These are phyloP conservation scores for Sus scrofa DNA, from an alignment of 2,113 vertebrate genomes.

Conservation along the genomic window T2T-Sscrofa CM000812.6:73515501-73516000, in stretches of 20 bases:
- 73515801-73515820: not conserved
- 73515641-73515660: not conserved
- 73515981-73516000: not conserved
- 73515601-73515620: slow-evolving; percentile 29
- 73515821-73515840: not conserved
- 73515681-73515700: not conserved
- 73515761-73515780: slow-evolving; percentile 68
- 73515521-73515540: slow-evolving; percentile 2
- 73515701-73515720: not conserved
- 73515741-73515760: slow-evolving; percentile 56
- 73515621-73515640: not conserved
- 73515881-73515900: not conserved
- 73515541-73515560: not conserved
- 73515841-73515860: slow-evolving; percentile 49
- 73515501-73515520: slow-evolving; percentile 10
- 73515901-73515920: not conserved
- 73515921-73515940: not conserved
- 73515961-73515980: not conserved
- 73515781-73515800: slow-evolving; percentile 64
- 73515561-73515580: not conserved
- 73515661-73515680: slow-evolving; percentile 31
- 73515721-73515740: slow-evolving; percentile 16
- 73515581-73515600: slow-evolving; percentile 14
- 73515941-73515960: not conserved
- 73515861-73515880: not conserved